Percentiles rank a stretch among this genome's conserved stretches.
Evolutionary conservation across 2,888 invertebrate genomes (phyloP).

Genomic region (Periphyllus acericola): DNA sequence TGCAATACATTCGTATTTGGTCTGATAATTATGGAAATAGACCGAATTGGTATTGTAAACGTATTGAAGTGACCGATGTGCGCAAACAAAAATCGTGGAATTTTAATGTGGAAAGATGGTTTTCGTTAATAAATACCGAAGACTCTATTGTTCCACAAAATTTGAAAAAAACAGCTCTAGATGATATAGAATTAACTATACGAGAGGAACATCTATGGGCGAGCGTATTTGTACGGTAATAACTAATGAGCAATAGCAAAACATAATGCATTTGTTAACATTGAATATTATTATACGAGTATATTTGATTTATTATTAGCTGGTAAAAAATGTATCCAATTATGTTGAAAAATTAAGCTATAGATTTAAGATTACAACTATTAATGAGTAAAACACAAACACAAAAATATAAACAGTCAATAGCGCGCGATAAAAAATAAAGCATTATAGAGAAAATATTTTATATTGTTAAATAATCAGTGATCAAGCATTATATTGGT

Average conservation of each 20-base stretch:
- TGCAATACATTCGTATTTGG: constrained; percentile 52
- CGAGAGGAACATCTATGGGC: constrained; percentile 37
- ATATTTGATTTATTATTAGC: no score
- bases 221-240: constrained; percentile 42
- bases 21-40: constrained; percentile 42
- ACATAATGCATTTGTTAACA: no score
- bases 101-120: constrained; percentile 38
- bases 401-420: no score
- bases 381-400: no score
- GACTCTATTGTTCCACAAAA: neutral
- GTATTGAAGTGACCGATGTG: constrained; percentile 63
- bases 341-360: no score
- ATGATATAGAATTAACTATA: constrained; percentile 21
- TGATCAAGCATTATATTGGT: no score
- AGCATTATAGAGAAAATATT: no score
- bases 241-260: neutral
- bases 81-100: neutral
- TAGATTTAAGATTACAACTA: no score
- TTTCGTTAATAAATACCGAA: constrained; percentile 11
- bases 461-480: no score
- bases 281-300: no score
- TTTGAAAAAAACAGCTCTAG: neutral
- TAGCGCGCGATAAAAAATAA: no score
- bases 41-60: constrained; percentile 63
- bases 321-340: no score